Base-by-base conservation (phyloP, 2,113 vertebrate genomes). In the Oceanodroma tethys region DNA sequence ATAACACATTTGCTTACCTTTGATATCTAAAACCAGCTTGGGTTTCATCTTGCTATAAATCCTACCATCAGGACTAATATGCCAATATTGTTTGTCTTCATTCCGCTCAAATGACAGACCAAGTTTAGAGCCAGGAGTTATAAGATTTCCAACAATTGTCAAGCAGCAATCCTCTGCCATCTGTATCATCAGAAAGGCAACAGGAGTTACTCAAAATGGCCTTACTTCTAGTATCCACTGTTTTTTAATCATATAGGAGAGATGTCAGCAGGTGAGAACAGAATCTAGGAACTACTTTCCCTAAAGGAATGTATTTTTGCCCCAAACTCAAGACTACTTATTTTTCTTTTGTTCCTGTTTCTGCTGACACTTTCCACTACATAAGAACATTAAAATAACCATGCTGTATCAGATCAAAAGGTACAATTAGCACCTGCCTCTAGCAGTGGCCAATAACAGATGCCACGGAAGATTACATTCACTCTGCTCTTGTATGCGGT, bases 1-100 rank as follows among this genome's bases (percentile, higher is more conserved):
- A 93, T 96, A 81, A 95, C 38, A 38, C 25, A 90, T 97, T 97
- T 93, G 83, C 98, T 99, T 97, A 99, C 99, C 99, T 99, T 99
- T 99, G 97, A 99, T 97, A 95, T 99, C 99, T 97, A 99, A 98
- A 94, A 99, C 99, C 96, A 99, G 98, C 23, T 98, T 98, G 25
- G 99, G 99, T 83, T 99, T 99, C 92, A 99, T 79, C 95, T 98
- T 98, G 98, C 97, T 98, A 63, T 98, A 99, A 94, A 99, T 98
- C 79, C 98, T 97, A 78, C 99, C 99, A 2, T 99, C 98, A 0
- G 98, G 97, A 50, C 98, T 98, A 97, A 99, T 97, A 93, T 96
- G 98, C 99, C 99, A 99, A 90, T 98, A 98, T 66, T 99, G 98
- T 83, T 98, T 98, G 58, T 98, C 98, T 19, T 97, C 98, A 16